These are phyloP conservation scores for Phalacrocorax aristotelis DNA, from an alignment of 2,113 vertebrate genomes.

Conservation along the genomic window DNA sequence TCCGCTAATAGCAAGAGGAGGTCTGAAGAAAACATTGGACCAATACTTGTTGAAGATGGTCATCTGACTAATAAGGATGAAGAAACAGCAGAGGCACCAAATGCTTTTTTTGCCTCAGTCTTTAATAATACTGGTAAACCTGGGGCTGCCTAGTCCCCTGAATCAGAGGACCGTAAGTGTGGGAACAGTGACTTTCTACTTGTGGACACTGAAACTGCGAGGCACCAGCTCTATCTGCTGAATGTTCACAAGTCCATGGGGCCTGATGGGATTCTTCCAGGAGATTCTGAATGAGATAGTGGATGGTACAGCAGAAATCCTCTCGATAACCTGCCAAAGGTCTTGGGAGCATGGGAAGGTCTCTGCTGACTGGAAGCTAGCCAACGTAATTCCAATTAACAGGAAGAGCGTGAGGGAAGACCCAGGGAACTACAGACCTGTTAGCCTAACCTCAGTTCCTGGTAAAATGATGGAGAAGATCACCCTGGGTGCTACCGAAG, in stretches of 20 bases:
- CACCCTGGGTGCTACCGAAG: not conserved
- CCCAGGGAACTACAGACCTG: not conserved
- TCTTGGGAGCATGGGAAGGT: not conserved
- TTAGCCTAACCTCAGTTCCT: not conserved
- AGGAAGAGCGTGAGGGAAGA: not conserved
- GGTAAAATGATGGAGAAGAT: not conserved
- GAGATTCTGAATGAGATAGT: not conserved
- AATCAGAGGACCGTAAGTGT: not conserved
- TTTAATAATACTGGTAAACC: not conserved
- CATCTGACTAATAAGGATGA: not conserved
- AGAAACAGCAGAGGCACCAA: not conserved
- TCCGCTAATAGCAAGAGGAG: too few species aligned
- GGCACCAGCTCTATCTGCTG: not conserved
- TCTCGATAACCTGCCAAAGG: not conserved
- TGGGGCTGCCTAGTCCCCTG: not conserved
- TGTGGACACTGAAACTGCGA: too few species aligned
- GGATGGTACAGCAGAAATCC: not conserved
- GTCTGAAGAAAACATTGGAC: too few species aligned
- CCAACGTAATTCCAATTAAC: not conserved
- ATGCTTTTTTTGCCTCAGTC: not conserved
- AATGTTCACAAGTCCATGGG: not conserved
- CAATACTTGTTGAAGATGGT: too few species aligned
- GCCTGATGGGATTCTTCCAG: not conserved
- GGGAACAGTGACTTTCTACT: not conserved
- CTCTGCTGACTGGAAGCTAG: too few species aligned